Evolutionary conservation across 2,888 invertebrate species (phyloP), one percentile per base, ranked within the genome.

Genomic region (Oscheius sp.): DNA sequence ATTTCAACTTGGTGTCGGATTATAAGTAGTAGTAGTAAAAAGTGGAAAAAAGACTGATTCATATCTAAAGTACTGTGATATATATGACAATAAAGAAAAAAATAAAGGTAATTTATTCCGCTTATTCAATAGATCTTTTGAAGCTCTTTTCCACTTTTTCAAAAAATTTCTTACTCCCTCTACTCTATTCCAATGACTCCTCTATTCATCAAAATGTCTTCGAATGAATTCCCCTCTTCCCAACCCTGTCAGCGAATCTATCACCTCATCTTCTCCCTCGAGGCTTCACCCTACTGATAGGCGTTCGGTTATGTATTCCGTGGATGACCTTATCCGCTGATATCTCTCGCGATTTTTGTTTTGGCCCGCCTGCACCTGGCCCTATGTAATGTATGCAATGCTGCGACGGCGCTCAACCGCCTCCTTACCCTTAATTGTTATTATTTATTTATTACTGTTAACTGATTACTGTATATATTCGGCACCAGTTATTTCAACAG

Each of bases 321-420:
- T 4, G 38, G 26, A 47, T 49, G 62, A 47, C 62, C 49, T 49
- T 62, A 62, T 62, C 62, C 47, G 41, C 36, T 62, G 33, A 33
- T 62, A 62, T 62, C 62, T 49, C 62, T 30, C 54, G 54, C 54
- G 41, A 47, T 45, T 62, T 62, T 62, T 62, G 62, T 62, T 62
- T 45, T 62, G 47, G 45, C 32, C 62, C 38, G 41, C 38, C 57
- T 57, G 41, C 41, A 62, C 62, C 62, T 62, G 62, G 47, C 47
- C 62, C 26, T 62, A 62, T 62, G 45, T 62, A 62, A 62, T 62
- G 62, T 62, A 62, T 49, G 62, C 62, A 49, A 62, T 62, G 62
- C 59, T n/a, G 57, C 26, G 47, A 24, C 28, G 47, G 20, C 59
- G n/a, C 49, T n/a, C 49, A 47, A 32, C 36, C 24, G 14, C 17